phyloP scores from a whole-genome alignment of 2,888 invertebrate species.

The Drosophila pegasa region DNA sequence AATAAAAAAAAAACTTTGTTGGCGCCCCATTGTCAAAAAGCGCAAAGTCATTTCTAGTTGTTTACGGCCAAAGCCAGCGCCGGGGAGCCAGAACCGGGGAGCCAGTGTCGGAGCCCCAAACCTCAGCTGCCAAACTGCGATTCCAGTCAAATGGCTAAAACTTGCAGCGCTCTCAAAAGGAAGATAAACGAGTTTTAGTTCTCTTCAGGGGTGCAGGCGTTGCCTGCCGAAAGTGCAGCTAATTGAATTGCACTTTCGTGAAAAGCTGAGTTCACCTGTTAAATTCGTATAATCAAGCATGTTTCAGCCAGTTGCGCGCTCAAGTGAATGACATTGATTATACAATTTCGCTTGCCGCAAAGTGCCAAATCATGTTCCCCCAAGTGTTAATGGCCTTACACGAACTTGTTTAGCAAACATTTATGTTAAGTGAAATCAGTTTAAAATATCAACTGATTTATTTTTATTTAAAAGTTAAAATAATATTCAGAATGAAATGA shows the following conservation, averaged over 20 bases:
- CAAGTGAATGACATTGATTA: neutral
- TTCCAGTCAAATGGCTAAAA: conserved; percentile 31
- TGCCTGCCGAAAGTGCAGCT: conserved; percentile 7
- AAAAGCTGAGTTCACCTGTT: conserved; percentile 1
- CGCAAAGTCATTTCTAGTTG: conserved; percentile 57
- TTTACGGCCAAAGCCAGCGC: conserved; percentile 28
- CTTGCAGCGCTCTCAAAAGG: conserved; percentile 24
- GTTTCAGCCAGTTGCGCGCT: neutral
- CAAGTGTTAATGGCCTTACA: neutral
- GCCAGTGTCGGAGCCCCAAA: neutral
- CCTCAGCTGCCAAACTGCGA: conserved; percentile 32
- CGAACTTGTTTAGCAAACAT: too few relatives aligned
- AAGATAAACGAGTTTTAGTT: conserved; percentile 27
- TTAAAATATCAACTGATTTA: too few relatives aligned
- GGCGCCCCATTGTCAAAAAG: conserved; percentile 53
- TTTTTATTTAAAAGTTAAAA: too few relatives aligned
- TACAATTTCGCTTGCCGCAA: neutral
- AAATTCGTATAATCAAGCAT: neutral
- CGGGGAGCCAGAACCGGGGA: neutral
- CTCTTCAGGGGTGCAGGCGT: neutral
- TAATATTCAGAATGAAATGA: neutral
- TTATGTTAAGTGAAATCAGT: too few relatives aligned
- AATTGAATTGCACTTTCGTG: conserved; percentile 18
- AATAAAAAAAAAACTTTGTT: conserved; percentile 44
- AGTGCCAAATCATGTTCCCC: neutral